Base-by-base conservation (phyloP, 2,888 invertebrate genomes). In the Microplitis manilae region DNA sequence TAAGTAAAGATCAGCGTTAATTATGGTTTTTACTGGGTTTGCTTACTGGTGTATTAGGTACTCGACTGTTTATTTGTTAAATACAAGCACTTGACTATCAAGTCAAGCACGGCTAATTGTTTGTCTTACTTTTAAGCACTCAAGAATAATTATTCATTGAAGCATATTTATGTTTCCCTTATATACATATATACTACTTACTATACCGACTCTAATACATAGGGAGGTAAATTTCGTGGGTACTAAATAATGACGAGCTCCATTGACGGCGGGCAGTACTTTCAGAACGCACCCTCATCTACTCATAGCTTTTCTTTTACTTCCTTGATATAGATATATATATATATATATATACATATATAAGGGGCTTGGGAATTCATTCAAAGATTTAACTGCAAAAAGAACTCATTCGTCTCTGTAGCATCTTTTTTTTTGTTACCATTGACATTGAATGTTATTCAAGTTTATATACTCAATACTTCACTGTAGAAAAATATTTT, bases 141-240 rank as follows among this genome's bases (percentile, higher is more conserved):
- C 64, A 82, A 83, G 80, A 82, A 88, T 87, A 87, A 87, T 88
- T 88, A 88, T 88, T 88, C 87, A 88, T 86, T 85, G 84, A 82
- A 84, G 81, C 84, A 17, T 82, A 86, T 77, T 87, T 86, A 84
- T 85, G 79, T 81, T 68, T 60, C 72, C 50, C 73, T 81, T 77
- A 81, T 81, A 77, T 71, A 61, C 50, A 8, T 50, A 13, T 50
- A 50, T 50, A 50, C 50, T 50, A 50, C 50, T 50, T 50, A 13
- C 9, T 50, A 13, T 13, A 13, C 30, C 30, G 2, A 30, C 50
- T 50, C 9, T 50, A 50, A 50, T 50, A 50, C 60, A 50, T 38
- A 61, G 68, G 13, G 40, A 39, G 38, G 71, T 72, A 69, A 50
- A 50, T 68, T 80, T 72, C 75, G 75, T 81, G 80, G 75, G 77